Evolutionary conservation across 2,113 vertebrate genomes (phyloP), one percentile per base, ranked within the genome.

Genomic region (Dryoscopus gambensis): DNA sequence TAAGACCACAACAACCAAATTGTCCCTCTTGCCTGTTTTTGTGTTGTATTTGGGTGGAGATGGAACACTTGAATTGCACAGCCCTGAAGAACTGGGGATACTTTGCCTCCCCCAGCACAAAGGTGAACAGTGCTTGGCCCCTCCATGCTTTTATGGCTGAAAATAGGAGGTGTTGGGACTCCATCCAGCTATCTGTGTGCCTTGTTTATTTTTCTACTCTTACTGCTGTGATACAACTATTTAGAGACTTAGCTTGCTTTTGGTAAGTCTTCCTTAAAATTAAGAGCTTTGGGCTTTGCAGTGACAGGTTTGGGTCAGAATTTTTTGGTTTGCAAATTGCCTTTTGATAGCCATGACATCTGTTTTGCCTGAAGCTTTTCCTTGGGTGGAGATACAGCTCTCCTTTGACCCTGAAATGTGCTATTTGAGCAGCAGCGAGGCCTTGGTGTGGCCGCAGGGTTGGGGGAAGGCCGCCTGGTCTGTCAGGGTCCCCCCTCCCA

Each of bases 1-100:
- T 83, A 83, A 71, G n/a, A 59, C 10, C 8, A 13, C 7, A n/a
- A 49, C 31, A 39, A 70, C 11, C 42, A 74, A 42, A 5, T 0
- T 15, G 6, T 27, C 8, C 16, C 13, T 0, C 14, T 8, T 53
- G 9, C 13, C 22, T 2, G 3, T 40, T 70, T 20, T 8, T n/a
- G 31, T n/a, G 24, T 31, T 25, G 8, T 1, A 0, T 42, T 7
- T 60, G 22, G 64, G 23, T 46, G 33, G 40, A 40, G n/a, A 27
- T 8, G 28, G 31, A 77, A 9, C 31, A 15, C 15, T 15, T 47
- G 53, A 35, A 15, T 3, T 1, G 15, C 52, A 16, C 18, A 21
- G 27, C 31, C 30, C 49, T 59, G 37, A 16, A 5, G 52, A 7
- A 2, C 6, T 1, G 2, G 21, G 33, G 17, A 2, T 15, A 0